phyloP scores from a whole-genome alignment of 1,140 invertebrate species.

The Brachionus rotundiformis region DNA sequence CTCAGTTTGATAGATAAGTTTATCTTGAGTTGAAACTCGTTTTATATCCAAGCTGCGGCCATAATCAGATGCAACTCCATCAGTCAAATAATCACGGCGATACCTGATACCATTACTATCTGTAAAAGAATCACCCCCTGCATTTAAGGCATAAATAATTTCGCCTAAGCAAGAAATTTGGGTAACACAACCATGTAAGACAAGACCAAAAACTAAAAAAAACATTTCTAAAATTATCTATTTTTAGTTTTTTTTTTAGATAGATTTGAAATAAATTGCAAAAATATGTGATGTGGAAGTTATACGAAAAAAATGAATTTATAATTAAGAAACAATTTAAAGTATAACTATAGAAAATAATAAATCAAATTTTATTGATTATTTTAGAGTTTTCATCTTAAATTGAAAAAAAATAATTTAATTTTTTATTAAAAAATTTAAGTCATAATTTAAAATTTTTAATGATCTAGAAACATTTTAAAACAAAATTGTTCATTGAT shows the following conservation, averaged over 20 bases:
- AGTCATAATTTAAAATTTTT: background rate
- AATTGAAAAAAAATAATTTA: too few species aligned
- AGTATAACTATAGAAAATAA: background rate
- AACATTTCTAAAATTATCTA: constrained; percentile 1
- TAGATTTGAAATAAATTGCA: background rate
- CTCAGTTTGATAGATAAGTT: constrained; percentile 64
- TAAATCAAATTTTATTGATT: constrained; percentile 1
- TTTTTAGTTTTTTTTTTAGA: background rate
- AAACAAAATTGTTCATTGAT: too few species aligned
- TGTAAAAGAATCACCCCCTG: constrained; percentile 11
- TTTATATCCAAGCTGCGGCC: constrained; percentile 62
- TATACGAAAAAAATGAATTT: constrained; percentile 1
- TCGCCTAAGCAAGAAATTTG: constrained; percentile 1
- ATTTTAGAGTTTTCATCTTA: too few species aligned
- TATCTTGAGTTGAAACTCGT: constrained; percentile 61
- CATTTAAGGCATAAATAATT: constrained; percentile 51
- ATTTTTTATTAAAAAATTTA: background rate
- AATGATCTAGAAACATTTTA: too few species aligned
- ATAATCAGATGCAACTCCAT: constrained; percentile 62
- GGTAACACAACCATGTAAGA: background rate
- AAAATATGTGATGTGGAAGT: constrained; percentile 17
- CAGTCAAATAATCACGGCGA: constrained; percentile 57
- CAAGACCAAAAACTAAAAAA: background rate
- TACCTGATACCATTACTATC: constrained; percentile 56
- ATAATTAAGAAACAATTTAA: background rate